Base-by-base conservation (phyloP, 2,797 vertebrate species). In the Aselliscus stoliczkanus region DNA sequence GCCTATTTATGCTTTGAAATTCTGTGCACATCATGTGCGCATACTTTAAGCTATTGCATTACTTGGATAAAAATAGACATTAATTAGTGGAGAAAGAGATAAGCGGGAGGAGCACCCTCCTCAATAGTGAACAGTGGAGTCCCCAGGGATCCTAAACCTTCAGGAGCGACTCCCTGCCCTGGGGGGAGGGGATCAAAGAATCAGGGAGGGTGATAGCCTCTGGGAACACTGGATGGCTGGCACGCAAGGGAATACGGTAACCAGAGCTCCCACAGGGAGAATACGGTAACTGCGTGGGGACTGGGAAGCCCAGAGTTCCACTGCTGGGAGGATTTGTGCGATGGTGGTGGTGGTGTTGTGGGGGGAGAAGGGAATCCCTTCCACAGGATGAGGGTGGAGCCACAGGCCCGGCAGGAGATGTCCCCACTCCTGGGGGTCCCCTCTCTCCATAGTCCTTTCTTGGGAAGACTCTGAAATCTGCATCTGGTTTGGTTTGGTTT, bases 1-100 rank as follows among this genome's bases (percentile, higher is more conserved):
- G 42, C 72, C 50, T 13, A 1, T 58, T 58, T 76, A 69, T 75
- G 69, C n/a, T 89, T 67, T 76, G 25, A 58, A 70, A 75, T 60
- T 77, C 54, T 77, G 64, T 52, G 54, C n/a, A 7, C 31, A 4
- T 31, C 31, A 2, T 25, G 15, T 37, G 65, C 15, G 9, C 31
- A 14, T 17, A 65, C 76, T 76, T 69, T 29, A 15, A 54, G 69
- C 73, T 25, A 25, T 8, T 12, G 25, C 9, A 4, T 64, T 52
- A n/a, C n/a, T 65, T 79, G 23, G 23, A 84, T 77, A 77, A 90
- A 96, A 94, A 88, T 47, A 56, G 52, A 73, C 56, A 12, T 37
- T 62, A 69, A 81, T 93, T 77, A 91, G 37, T 5, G 75, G 87
- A 83, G 60, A 72, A 70, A 79, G 50, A 37, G 58, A 29, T 47